phyloP scores from a whole-genome alignment of 2,113 vertebrate genomes.

The Xenotilapia leptura region DNA sequence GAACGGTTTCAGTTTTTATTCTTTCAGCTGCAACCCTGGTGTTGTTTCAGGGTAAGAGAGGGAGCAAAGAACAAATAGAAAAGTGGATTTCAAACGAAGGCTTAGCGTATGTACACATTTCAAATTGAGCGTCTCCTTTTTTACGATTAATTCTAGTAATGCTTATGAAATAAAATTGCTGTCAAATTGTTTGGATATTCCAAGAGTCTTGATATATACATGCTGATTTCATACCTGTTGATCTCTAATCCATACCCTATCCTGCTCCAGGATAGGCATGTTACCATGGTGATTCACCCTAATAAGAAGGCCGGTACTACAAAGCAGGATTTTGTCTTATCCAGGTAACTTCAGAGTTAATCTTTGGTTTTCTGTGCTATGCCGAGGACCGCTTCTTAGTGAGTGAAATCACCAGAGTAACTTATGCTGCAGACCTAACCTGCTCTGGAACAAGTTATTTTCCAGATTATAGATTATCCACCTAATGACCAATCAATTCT shows the following conservation, averaged over 20 bases:
- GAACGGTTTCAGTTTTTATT: neutral
- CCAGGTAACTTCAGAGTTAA: neutral
- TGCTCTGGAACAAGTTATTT: neutral
- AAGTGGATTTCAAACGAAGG: neutral
- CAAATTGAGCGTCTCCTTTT: rapidly evolving
- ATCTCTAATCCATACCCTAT: neutral
- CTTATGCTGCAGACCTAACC: neutral
- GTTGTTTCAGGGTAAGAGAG: neutral
- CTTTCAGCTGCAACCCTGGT: neutral
- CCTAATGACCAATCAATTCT: neutral
- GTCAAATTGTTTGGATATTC: neutral
- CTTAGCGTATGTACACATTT: neutral
- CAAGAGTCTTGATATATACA: neutral
- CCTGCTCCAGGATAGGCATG: rapidly evolving
- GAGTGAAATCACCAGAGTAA: neutral
- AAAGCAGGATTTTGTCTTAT: neutral
- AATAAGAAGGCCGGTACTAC: neutral
- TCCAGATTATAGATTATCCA: neutral
- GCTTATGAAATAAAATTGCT: neutral
- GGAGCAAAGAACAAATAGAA: neutral
- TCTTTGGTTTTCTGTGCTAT: neutral
- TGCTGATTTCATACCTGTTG: neutral
- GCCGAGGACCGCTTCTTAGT: neutral
- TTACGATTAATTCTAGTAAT: neutral
- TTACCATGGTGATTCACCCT: rapidly evolving